Evolutionary conservation across 2,797 vertebrate species (phyloP), one percentile per base, ranked within the genome.

Genomic region (Orestias chungarensis): DNA sequence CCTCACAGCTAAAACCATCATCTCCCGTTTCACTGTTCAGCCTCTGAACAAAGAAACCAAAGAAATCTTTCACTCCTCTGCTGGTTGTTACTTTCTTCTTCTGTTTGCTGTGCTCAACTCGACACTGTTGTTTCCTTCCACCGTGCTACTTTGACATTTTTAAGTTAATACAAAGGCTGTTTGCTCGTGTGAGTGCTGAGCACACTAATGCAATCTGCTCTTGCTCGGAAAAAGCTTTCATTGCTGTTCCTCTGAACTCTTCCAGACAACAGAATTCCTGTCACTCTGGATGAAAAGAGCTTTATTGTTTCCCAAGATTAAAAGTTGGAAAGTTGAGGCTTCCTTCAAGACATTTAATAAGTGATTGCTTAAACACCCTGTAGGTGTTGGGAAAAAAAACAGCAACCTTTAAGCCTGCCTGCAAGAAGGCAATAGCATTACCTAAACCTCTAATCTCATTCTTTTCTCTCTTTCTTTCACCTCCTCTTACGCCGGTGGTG

Each of bases 401-500:
- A 75, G 81, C 79, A 80, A 89, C 86, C 80, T 86, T 80, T 64
- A 82, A 82, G 79, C 75, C 80, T 82, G 81, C 85, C 87, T 83
- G 4, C 0, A 44, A 86, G 86, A 81, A 33, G 14, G 54, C 17
- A 62, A 46, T 29, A 74, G 67, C 71, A 47, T 8, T n/a, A n/a
- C 64, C 81, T 90, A 88, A 91, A 88, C 79, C 90, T 81, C 80
- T 87, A 88, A 89, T 90, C 86, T 87, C 64, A 78, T 75, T 61
- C 82, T 66, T 73, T 79, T 78, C 23, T 68, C 72, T 52, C n/a
- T 33, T 40, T 38, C 66, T 71, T 66, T 55, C 47, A 54, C 50
- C 68, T 69, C n/a, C 54, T 43, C 62, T 71, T 70, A 69, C 82
- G 93, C 92, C 91, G 94, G 93, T 93, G 89, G 92, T 93, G 93